phyloP scores from a whole-genome alignment of 1,140 invertebrate genomes.

The Chironomus tepperi region DNA sequence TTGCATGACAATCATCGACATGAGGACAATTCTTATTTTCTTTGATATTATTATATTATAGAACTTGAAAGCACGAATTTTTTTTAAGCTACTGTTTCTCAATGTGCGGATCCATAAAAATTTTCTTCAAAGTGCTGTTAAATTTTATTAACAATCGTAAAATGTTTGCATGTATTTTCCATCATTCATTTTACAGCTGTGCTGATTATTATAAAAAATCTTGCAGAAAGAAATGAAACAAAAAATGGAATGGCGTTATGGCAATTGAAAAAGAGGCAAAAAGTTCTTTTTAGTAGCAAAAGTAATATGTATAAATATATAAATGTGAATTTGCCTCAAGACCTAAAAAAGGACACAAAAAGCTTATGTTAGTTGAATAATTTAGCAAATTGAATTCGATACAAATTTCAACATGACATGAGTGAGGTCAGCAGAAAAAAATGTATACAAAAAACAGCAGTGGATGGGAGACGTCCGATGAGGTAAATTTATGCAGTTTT shows the following conservation, averaged over 20 bases:
- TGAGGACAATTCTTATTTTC: not conserved
- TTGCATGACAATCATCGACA: constrained; percentile 1
- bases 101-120: not conserved
- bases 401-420: constrained; percentile 6
- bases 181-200: constrained; percentile 22
- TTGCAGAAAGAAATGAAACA: not conserved
- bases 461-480: not conserved
- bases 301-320: not conserved
- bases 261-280: too few relatives aligned
- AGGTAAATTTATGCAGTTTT: constrained; percentile 11
- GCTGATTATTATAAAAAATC: constrained; percentile 22
- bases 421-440: constrained; percentile 11
- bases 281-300: too few relatives aligned
- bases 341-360: constrained; percentile 6
- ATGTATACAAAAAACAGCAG: not conserved
- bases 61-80: not conserved
- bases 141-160: constrained; percentile 19
- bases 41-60: not conserved
- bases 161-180: constrained; percentile 21
- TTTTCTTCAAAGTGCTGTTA: constrained; percentile 15
- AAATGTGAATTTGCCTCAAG: not conserved
- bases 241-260: too few relatives aligned
- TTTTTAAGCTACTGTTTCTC: not conserved
- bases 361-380: constrained; percentile 14
- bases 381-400: constrained; percentile 14